Evolutionary conservation across 2,113 vertebrate genomes (phyloP).

Genomic region (Clupea harengus): DNA sequence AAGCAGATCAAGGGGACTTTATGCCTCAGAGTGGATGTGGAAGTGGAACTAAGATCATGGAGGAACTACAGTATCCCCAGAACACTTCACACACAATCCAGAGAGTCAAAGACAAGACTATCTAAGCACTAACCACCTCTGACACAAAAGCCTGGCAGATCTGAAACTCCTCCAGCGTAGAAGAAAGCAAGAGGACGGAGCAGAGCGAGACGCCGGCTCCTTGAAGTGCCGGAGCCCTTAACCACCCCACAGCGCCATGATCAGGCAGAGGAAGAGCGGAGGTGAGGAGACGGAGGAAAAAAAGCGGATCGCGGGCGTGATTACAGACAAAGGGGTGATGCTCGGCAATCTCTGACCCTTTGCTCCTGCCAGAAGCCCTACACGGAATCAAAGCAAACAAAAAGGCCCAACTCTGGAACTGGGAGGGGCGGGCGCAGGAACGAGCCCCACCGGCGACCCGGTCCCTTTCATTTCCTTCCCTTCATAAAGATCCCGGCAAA

Average conservation of each 20-base stretch:
- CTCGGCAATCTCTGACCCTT: conserved; percentile 69
- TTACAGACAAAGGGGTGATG: conserved; percentile 73
- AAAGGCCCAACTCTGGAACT: conserved; percentile 55
- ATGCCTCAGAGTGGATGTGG: background rate
- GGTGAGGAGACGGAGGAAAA: conserved; percentile 57
- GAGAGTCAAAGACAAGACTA: background rate
- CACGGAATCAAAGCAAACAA: conserved; percentile 80
- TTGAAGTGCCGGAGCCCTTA: background rate
- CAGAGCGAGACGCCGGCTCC: background rate
- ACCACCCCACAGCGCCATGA: background rate
- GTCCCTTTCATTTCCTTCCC: conserved; percentile 72
- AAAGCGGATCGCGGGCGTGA: conserved; percentile 72
- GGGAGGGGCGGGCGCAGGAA: conserved; percentile 64
- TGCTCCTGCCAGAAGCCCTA: conserved; percentile 64
- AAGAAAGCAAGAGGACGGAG: background rate
- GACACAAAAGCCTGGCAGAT: conserved; percentile 1
- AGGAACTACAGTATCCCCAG: background rate
- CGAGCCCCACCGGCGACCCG: conserved; percentile 61
- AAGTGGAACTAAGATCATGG: background rate
- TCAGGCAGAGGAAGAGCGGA: conserved; percentile 44
- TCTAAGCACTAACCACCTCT: background rate
- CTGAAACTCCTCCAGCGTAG: background rate
- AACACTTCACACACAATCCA: background rate
- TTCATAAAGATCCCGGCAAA: conserved; percentile 75
- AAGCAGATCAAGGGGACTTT: background rate